Base-by-base conservation (phyloP, 2,113 vertebrate species). In the Atlantisia rogersi region DNA sequence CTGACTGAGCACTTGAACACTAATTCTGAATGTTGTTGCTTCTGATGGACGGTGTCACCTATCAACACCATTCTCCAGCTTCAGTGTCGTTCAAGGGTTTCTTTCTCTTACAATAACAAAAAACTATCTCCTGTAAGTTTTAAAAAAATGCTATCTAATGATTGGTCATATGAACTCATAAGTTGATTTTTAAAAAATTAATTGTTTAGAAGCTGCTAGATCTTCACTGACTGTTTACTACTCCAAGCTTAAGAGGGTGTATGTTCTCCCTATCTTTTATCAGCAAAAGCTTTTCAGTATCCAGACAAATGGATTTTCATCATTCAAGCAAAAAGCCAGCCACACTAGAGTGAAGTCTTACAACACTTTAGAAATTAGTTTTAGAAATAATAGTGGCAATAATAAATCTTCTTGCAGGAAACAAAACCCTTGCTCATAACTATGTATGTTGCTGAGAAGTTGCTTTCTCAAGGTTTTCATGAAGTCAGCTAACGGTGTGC, bases 351-450 rank as follows among this genome's bases (percentile, higher is more conserved):
- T n/a, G 58, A 83, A 92, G 19, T 42, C 50, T 90, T 53, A 35
- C 29, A 75, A n/a, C 32, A 14, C 29, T 71, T 84, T 68, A 56
- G 68, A 86, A 94, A 92, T 62, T 0, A 77, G 55, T 86, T 86
- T 86, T 84, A 78, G 80, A 86, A 91, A 84, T 71, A 77, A 26
- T 35, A 71, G 8, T 76, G 50, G 5, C 46, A 82, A 76, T 65
- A 93, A 82, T 84, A 91, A 71, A 58, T 82, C 46, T 71, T 88
- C 53, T 86, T 39, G 56, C 22, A 76, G 75, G 82, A 95, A 84
- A 84, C 37, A 48, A 82, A 88, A 75, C 2, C 60, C 48, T 75
- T 82, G 28, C 39, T 84, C 5, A 18, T 91, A 79, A 82, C 56
- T 52, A 35, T 35, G 24, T 59, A 29, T 44, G 77, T 91, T 95